phyloP scores from a whole-genome alignment of 2,113 vertebrate genomes.

The Zosterops pallidus region DNA sequence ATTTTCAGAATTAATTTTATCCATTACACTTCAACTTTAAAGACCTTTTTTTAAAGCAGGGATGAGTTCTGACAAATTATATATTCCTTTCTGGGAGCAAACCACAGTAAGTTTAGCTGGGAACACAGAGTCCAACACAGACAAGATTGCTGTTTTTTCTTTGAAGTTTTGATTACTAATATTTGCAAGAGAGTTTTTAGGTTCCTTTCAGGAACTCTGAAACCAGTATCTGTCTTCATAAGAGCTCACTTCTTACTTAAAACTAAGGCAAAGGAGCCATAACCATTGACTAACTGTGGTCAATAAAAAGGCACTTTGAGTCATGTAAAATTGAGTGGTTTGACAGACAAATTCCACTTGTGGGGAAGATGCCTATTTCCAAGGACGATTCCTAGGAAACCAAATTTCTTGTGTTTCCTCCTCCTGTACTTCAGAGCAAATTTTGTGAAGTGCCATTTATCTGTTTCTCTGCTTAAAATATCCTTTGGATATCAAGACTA shows the following conservation, averaged over 20 bases:
- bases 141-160: not conserved
- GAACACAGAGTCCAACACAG: not conserved
- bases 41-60: not conserved
- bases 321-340: not conserved
- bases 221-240: not conserved
- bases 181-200: not conserved
- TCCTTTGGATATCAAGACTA: not conserved
- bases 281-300: not conserved
- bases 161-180: not conserved
- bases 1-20: not conserved
- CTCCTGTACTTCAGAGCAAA: not conserved
- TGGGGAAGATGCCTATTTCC: not conserved
- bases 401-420: not conserved
- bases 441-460: not conserved
- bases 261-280: not conserved
- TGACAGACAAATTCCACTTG: not conserved
- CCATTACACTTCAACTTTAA: not conserved
- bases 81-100: not conserved
- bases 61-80: not conserved
- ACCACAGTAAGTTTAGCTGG: not conserved
- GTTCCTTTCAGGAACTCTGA: not conserved
- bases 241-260: not conserved
- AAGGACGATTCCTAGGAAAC: not conserved
- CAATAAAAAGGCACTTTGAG: not conserved
- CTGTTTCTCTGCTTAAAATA: not conserved